Base-by-base conservation (phyloP, 2,888 invertebrate genomes). In the Eupeodes latifasciatus region DNA sequence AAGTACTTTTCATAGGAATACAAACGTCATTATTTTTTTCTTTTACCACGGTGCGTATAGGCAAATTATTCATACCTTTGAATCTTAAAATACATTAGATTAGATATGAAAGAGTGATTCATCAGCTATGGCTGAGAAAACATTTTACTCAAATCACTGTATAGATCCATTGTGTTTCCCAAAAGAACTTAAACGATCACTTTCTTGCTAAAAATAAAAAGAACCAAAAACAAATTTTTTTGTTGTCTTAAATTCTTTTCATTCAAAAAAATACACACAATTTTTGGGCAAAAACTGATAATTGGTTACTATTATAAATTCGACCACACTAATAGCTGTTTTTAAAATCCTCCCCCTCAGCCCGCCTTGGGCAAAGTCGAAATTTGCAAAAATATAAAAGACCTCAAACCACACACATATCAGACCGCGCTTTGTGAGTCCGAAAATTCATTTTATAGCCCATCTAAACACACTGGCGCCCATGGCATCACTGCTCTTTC, bases 381-480 rank as follows among this genome's bases (percentile, higher is more conserved):
- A 82, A 67, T 82, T 75, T 79, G 67, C 49, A 66, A 64, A 53
- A 40, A 16, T 3, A 14, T 10, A 44, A 47, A 59, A 12, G 53
- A 44, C 0, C 1, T 9, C 6, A 69, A 53, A 61, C 44, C 78
- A 55, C 55, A 64, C 66, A 47, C 51, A 75, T 19, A 40, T 66
- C 44, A 61, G 44, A 81, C 19, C 66, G 47, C 40, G 1, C 27
- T 66, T 61, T 64, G 53, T 66, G 36, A 51, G 74, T 57, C 55
- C 55, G 47, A 47, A 80, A 77, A 71, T 49, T 72, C 12, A 7
- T 47, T 74, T 80, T 74, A 80, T 78, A 84, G 69, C 79, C 69
- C 81, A 88, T 81, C 84, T 87, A 81, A 87, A 85, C 81, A 85
- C 74, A 85, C 77, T 88, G 88, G 88, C 88, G 88, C 88, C 88